Percentiles rank a stretch among this genome's conserved stretches.
Conservation (phyloP, 2,888 invertebrate genomes). For the Exephanes ischioxanthus region DNA sequence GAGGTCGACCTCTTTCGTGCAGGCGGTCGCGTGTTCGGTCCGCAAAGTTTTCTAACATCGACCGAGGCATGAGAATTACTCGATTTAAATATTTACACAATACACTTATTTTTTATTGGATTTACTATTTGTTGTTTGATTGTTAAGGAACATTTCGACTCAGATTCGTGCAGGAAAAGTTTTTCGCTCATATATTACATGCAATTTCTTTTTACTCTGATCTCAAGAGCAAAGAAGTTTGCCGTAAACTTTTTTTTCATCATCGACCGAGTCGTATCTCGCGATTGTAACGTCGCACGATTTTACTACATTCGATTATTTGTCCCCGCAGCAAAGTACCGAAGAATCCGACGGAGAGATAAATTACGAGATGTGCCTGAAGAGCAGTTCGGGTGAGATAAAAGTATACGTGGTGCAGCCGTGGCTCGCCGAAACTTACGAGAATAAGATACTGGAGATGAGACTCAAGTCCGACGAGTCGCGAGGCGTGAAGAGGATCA, state of each 20-base stretch:
- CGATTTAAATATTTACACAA: no score
- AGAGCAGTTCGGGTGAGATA: slow-evolving; percentile 82
- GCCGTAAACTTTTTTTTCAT: background rate
- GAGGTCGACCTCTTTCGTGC: no score
- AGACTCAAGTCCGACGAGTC: slow-evolving; percentile 79
- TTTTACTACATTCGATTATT: background rate
- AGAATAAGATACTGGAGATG: slow-evolving; percentile 81
- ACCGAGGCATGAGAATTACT: no score
- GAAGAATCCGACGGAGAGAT: slow-evolving; percentile 76
- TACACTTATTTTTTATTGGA: no score
- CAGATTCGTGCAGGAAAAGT: background rate
- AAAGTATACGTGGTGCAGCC: slow-evolving; percentile 82
- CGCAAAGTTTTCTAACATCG: no score
- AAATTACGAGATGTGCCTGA: slow-evolving; percentile 82
- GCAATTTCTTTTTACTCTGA: background rate
- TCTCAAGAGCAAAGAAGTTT: background rate
- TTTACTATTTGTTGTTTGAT: background rate
- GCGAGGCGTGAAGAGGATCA: slow-evolving; percentile 77
- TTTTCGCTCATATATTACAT: background rate
- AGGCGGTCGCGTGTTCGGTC: no score
- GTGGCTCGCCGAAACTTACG: slow-evolving; percentile 82
- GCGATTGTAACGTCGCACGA: background rate
- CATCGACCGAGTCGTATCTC: background rate
- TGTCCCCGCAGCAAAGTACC: slow-evolving; percentile 45
- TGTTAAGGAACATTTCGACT: background rate